Evolutionary conservation across 2,888 invertebrate species (phyloP), one percentile per base, ranked within the genome.

Genomic region (Eupeodes luniger): DNA sequence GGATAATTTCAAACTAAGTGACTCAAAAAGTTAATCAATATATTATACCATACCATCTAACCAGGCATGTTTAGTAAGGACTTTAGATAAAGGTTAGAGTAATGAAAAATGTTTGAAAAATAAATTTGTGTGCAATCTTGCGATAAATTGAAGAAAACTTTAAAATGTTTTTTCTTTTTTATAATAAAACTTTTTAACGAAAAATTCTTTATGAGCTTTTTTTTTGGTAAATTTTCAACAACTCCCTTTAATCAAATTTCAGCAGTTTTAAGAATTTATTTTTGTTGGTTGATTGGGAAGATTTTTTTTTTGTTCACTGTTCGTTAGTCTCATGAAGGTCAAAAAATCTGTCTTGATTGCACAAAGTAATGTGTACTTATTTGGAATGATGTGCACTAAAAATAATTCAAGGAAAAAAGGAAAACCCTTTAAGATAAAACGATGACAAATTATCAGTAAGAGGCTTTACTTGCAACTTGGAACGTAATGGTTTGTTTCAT

Each of bases 131-230:
- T 72, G 59, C 59, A 72, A 34, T 72, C 72, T 72, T 57, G 55
- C 59, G 72, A 59, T 44, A 59, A 72, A 72, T 72, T 72, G 59
- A 72, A 72, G 59, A 2, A 59, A 72, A 72, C n/a, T 72, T 72
- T 34, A 59, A 59, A 67, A n/a, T 59, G 44, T 3, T 27, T 27
- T 3, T 27, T 3, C 2, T 2, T 3, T 27, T 27, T 47, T 44
- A n/a, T 12, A 2, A 36, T 6, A 66, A 49, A 47, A 64, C 19
- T 27, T 66, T 49, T 14, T 66, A 27, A 27, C 27, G 27, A 5
- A 49, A 66, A 49, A 66, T 49, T 4, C 14, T 27, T 27, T 47
- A 12, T 44, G 19, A 19, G 44, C 44, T 64, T 61, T 36, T 16
- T 16, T 62, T 11, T 36, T 3, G 0, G 16, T 16, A 6, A 40